Evolutionary conservation across 2,797 vertebrate genomes (phyloP).

Genomic region (Labeo calbasu): DNA sequence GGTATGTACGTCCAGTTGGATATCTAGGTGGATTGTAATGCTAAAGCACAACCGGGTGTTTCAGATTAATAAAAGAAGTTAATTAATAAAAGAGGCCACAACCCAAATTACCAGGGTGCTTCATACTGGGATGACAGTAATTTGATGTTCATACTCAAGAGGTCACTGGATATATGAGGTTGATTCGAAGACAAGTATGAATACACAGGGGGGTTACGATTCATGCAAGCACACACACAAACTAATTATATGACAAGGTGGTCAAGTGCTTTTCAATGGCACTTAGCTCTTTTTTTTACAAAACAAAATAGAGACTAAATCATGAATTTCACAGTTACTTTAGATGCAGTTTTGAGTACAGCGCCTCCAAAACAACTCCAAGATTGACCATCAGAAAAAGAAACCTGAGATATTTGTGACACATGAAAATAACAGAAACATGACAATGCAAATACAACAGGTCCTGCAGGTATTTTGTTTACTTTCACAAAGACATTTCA

Average conservation of each 20-base stretch:
- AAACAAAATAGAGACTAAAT: neutral
- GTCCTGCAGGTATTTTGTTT: slow-evolving; percentile 47
- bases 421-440: slow-evolving; percentile 49
- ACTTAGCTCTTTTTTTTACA: neutral
- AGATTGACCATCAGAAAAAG: neutral
- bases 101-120: neutral
- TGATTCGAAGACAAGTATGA: slow-evolving; percentile 19
- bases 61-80: neutral
- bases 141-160: slow-evolving; percentile 19
- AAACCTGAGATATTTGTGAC: slow-evolving; percentile 32
- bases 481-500: slow-evolving; percentile 58
- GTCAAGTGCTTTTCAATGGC: slow-evolving; percentile 4
- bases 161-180: neutral
- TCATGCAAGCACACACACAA: slow-evolving; percentile 19
- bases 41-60: neutral
- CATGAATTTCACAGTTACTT: slow-evolving; percentile 50
- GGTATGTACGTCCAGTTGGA: neutral
- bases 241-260: neutral
- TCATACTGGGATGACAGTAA: neutral
- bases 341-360: slow-evolving; percentile 11
- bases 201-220: neutral
- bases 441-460: slow-evolving; percentile 46
- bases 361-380: neutral
- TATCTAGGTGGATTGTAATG: neutral
- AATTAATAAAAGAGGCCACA: neutral